Evolutionary conservation across 1,140 invertebrate genomes (phyloP).

Genomic region (Drosophila truncata): DNA sequence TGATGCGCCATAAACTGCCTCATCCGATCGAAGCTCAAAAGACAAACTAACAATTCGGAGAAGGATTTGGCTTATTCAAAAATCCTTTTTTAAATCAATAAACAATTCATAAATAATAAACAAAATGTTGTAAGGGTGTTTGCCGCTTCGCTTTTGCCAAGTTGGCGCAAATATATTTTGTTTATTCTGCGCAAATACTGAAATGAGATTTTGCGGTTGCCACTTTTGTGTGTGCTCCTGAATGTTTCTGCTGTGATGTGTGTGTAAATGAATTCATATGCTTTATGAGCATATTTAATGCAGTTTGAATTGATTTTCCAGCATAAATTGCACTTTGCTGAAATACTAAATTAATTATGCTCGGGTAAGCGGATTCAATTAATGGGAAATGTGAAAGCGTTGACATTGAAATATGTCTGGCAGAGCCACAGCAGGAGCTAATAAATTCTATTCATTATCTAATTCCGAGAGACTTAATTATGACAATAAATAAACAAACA

Average conservation of each 20-base stretch:
- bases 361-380: conserved; percentile 8
- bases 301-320: conserved; percentile 17
- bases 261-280: neutral
- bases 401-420: conserved; percentile 8
- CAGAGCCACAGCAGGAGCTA: neutral
- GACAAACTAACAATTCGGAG: neutral
- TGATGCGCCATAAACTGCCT: too few species aligned
- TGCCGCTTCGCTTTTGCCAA: neutral
- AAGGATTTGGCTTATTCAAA: too few species aligned
- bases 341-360: conserved; percentile 36
- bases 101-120: conserved; percentile 4
- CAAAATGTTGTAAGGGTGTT: conserved; percentile 4
- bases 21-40: neutral
- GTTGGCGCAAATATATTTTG: conserved; percentile 9
- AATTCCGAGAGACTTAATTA: conserved; percentile 21
- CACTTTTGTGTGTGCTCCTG: conserved; percentile 25
- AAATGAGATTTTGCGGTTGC: conserved; percentile 52
- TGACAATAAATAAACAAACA: conserved; percentile 1
- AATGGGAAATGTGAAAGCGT: conserved; percentile 1
- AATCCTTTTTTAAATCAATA: neutral
- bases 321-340: conserved; percentile 11
- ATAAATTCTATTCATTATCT: conserved; percentile 7
- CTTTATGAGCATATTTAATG: conserved; percentile 22
- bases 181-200: conserved; percentile 22
- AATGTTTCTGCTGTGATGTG: conserved; percentile 20